phyloP scores from a whole-genome alignment of 2,797 vertebrate genomes.

The Galago senegalensis region DNA sequence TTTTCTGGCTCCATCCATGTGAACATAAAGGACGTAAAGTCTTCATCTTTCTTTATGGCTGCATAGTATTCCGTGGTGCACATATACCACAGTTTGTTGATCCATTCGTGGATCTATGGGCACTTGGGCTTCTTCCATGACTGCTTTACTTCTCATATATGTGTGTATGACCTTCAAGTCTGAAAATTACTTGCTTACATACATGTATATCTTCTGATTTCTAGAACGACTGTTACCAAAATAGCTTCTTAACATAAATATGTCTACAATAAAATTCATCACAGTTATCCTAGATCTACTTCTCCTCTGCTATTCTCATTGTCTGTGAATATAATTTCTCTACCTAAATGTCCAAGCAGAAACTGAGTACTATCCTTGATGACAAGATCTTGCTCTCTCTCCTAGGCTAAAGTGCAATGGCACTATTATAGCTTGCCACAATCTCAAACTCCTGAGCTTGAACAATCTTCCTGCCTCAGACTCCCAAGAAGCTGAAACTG shows the following conservation, averaged over 20 bases:
- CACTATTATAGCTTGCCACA: background rate
- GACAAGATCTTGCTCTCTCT: background rate
- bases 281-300: slow-evolving; percentile 34
- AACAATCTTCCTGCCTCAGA: background rate
- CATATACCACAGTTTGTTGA: too few species aligned
- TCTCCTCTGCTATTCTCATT: background rate
- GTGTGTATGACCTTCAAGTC: background rate
- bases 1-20: too few species aligned
- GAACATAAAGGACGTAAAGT: too few species aligned
- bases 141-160: background rate
- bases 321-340: slow-evolving; percentile 45
- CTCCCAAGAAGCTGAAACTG: background rate
- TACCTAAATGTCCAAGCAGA: background rate
- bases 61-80: too few species aligned
- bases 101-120: too few species aligned
- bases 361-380: background rate
- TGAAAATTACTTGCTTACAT: slow-evolving; percentile 11
- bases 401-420: background rate
- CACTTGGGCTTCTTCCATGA: too few species aligned
- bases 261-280: background rate
- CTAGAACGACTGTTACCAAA: background rate
- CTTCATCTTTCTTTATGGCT: too few species aligned
- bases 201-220: slow-evolving; percentile 45
- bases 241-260: background rate
- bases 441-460: background rate